Base-by-base conservation (phyloP, 2,797 vertebrate species). In the Crotalus adamanteus region DNA sequence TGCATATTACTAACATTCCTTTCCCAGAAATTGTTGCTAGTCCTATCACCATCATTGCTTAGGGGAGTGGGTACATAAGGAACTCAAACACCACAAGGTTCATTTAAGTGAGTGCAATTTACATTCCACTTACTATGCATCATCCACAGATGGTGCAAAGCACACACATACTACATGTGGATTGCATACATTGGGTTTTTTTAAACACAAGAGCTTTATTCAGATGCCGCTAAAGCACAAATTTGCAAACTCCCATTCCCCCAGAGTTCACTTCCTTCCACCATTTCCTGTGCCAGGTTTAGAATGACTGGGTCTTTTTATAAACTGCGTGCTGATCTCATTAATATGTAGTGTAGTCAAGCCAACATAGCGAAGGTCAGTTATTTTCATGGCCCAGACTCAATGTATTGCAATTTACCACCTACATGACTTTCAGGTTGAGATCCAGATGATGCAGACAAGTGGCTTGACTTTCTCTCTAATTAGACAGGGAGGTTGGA, bases 201-300 rank as follows among this genome's bases (percentile, higher is more conserved):
- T 37, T 3, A 3, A 63, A 93, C 7, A 1, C 93, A 16, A 93
- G 87, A 0, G 3, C 60, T 95, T 93, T 26, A 91, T 94, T 92
- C 95, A 93, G 92, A 47, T 9, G 25, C 94, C 92, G 4, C 94
- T 93, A 8, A 0, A 90, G 56, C 57, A 91, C 91, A 1, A 87
- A 90, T 91, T 87, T 0, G 92, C 0, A 92, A 94, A 94, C 91
- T 94, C 89, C 95, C 73, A 93, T 94, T 93, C 93, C 94, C 90
- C 90, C 92, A 59, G 94, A 0, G 63, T 93, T 93, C 0, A 2
- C 93, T 97, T 97, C 96, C 97, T 96, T 96, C 96, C 96, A 95
- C 95, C n/a, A 6, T 95, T 97, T 97, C 96, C 97, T 97, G 96
- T 28, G 8, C 0, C 83, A 87, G 95, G 95, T 91, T 22, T 37